A percentile compares a stretch with the other conserved stretches of the same genome.
phyloP scores from a whole-genome alignment of 92 coral and sea anemone species.

The Palythoa caribaeorum region DNA sequence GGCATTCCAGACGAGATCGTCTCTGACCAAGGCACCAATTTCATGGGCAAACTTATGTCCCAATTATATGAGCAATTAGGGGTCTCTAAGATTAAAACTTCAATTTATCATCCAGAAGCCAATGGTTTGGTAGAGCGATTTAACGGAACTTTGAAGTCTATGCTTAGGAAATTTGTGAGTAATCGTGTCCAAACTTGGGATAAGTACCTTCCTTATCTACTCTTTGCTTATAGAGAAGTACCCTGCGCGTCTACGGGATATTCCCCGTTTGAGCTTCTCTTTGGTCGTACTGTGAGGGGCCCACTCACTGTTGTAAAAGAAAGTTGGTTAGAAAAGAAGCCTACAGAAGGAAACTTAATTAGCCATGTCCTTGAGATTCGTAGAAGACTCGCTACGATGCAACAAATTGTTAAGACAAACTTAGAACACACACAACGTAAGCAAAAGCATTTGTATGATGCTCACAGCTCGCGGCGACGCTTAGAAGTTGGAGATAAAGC shows the following conservation, averaged over 20 bases:
- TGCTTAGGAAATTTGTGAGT: conserved; percentile 13
- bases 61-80: conserved; percentile 41
- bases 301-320: conserved; percentile 43
- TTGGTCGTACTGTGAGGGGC: conserved; percentile 48
- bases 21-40: conserved; percentile 56
- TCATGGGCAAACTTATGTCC: conserved; percentile 54
- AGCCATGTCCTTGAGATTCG: conserved; percentile 47
- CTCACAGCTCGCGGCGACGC: conserved; percentile 15
- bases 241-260: conserved; percentile 60
- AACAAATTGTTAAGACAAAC: conserved; percentile 27
- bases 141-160: conserved; percentile 25
- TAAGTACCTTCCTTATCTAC: conserved; percentile 12
- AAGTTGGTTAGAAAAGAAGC: conserved; percentile 36
- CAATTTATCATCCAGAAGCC: conserved; percentile 33
- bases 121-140: conserved; percentile 36
- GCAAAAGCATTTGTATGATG: conserved; percentile 42
- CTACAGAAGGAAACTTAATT: not conserved
- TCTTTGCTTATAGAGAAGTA: conserved; percentile 17
- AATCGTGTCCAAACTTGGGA: conserved; percentile 22
- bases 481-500: conserved; percentile 48
- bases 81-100: conserved; percentile 39
- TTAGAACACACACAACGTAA: conserved; percentile 26
- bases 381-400: conserved; percentile 4
- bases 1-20: conserved; percentile 62
- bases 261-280: conserved; percentile 56